These are phyloP conservation scores for Chelmon rostratus DNA, from an alignment of 2,797 vertebrate genomes.

Conservation along the genomic window DNA sequence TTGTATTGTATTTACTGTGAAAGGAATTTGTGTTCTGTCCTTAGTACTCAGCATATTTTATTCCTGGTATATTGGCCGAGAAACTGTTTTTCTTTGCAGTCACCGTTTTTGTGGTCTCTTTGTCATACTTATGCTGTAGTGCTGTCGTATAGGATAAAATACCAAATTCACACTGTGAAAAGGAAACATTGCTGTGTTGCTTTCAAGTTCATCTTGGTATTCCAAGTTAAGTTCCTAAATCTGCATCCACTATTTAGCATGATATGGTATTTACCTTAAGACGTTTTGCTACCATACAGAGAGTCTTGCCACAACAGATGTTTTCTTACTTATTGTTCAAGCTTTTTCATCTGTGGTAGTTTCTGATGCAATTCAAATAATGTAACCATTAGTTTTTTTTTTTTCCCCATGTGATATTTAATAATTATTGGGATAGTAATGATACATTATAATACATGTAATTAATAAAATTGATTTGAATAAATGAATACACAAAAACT, in stretches of 20 bases:
- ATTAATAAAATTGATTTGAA: conserved; percentile 81
- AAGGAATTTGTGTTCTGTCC: conserved; percentile 69
- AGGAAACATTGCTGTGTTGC: conserved; percentile 67
- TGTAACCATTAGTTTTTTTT: conserved; percentile 75
- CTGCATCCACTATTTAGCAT: conserved; percentile 71
- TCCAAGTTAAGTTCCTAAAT: conserved; percentile 48
- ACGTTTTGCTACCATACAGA: conserved; percentile 56
- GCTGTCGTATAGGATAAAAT: conserved; percentile 55
- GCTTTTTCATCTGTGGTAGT: conserved; percentile 75
- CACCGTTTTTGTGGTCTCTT: conserved; percentile 59
- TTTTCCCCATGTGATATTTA: conserved; percentile 83
- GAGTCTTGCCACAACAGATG: conserved; percentile 46
- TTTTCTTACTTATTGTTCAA: conserved; percentile 58
- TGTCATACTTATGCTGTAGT: conserved; percentile 65
- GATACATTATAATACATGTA: conserved; percentile 78
- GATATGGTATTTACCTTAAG: conserved; percentile 57
- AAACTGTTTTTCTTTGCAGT: conserved; percentile 66
- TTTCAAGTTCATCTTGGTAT: conserved; percentile 57
- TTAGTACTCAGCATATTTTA: conserved; percentile 64
- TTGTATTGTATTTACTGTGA: conserved; percentile 82
- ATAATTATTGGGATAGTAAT: conserved; percentile 81
- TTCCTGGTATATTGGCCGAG: conserved; percentile 53
- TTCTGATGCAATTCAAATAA: conserved; percentile 70
- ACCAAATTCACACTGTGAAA: conserved; percentile 79
- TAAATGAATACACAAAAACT: conserved; percentile 40